These are phyloP conservation scores for Telenomus remus DNA, from an alignment of 1,140 invertebrate genomes.

Conservation along the genomic window DNA sequence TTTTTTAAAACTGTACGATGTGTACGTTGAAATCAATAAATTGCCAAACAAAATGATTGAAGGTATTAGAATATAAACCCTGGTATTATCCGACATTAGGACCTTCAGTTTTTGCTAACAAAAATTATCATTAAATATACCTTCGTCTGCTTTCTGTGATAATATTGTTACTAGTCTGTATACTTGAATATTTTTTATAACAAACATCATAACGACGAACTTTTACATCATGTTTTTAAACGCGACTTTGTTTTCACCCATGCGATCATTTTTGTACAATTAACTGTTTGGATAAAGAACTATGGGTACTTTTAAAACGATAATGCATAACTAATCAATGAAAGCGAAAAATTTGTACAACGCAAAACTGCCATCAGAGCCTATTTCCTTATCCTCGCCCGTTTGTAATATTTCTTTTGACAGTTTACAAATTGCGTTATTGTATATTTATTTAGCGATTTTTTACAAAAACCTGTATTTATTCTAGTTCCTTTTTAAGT, in stretches of 20 bases:
- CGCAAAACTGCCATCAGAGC: neutral
- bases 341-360: too few species aligned
- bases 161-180: constrained; percentile 31
- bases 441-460: constrained; percentile 28
- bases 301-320: too few species aligned
- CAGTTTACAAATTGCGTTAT: constrained; percentile 10
- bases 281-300: too few species aligned
- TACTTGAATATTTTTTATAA: constrained; percentile 13
- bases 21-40: constrained; percentile 13
- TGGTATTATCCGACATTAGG: constrained; percentile 3
- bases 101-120: too few species aligned
- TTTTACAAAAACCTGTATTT: constrained; percentile 12
- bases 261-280: too few species aligned
- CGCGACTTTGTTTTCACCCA: neutral
- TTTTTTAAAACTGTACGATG: constrained; percentile 30
- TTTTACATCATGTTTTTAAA: neutral
- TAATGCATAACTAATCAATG: too few species aligned
- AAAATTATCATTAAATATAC: constrained; percentile 13
- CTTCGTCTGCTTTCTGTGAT: constrained; percentile 34
- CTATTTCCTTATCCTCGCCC: neutral
- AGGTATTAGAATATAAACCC: constrained; percentile 6
- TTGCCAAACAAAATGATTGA: constrained; percentile 17
- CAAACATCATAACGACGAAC: neutral
- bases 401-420: neutral
- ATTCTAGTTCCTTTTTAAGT: constrained; percentile 20